Evolutionary conservation across 2,888 invertebrate genomes (phyloP), one percentile per base, ranked within the genome.

Genomic region (Parochlus steinenii): DNA sequence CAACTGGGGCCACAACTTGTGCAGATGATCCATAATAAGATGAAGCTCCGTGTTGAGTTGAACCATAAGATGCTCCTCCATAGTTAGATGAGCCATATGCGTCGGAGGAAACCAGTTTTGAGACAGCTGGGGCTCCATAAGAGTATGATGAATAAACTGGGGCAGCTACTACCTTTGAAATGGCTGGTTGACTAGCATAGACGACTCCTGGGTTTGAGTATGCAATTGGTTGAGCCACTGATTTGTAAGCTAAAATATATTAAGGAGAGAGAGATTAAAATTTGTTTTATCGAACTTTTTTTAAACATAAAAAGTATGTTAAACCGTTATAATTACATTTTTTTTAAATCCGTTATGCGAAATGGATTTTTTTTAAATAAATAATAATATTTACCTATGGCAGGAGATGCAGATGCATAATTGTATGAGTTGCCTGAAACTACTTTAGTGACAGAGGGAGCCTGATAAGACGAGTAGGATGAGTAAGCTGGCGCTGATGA

Each of bases 1-100:
- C 46, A 25, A 50, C 48, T 11, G 55, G 50, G 14, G 51, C 52
- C 24, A 52, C 53, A 37, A 49, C 49, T 16, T 43, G 37, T 18
- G 41, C 40, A 24, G 39, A 7, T 4, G 30, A n/a, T n/a, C n/a
- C n/a, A n/a, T n/a, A n/a, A 15, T 24, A 28, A 12, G 28, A 19
- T 5, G 34, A 16, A n/a, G n/a, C 31, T 19, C 22, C 12, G 3
- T 29, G 14, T 12, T 23, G n/a, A n/a, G n/a, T n/a, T n/a, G n/a
- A n/a, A 14, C 7, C 26, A 28, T 34, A 39, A 17, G 37, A 30
- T 15, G 39, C n/a, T 3, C 18, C 16, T 3, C 10, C 4, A 17
- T 16, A 18, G 3, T 15, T 8, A 16, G 11, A 16, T 12, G 19
- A 39, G 5, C 34, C 7, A 23, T 38, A 31, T 8, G 31, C 27